Base-by-base conservation (phyloP, 2,888 invertebrate species). In the Muscina levida region DNA sequence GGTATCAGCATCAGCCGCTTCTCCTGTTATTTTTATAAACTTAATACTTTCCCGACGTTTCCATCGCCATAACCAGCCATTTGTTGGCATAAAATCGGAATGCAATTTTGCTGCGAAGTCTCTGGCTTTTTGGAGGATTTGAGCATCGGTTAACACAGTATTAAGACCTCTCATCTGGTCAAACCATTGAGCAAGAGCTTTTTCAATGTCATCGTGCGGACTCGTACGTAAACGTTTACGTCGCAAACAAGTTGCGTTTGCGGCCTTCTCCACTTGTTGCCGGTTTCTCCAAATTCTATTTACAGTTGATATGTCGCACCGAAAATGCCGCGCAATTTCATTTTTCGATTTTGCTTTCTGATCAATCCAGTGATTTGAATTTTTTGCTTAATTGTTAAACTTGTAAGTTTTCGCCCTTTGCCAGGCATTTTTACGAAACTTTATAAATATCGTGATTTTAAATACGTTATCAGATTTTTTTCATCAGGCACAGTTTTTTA, bases 101-200 rank as follows among this genome's bases (percentile, higher is more conserved):
- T 59, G 57, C 37, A 65, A 65, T 44, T 65, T 62, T 53, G 53
- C 53, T 22, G 53, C 19, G 19, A 53, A 70, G 59, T 75, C 51
- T 62, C 65, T 70, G 65, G 75, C 70, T 75, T 75, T 75, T 75
- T 75, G 59, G 75, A 75, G 75, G 68, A 75, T 57, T 68, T 68
- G 75, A 75, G 68, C 68, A 68, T 68, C 59, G 53, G 53, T 53
- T 53, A 53, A 17, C 48, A 48, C 17, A 6, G 19, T 48, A 48
- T 62, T 72, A 39, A 39, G 37, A 51, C 37, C 62, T 62, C 62
- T 72, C 51, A 72, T 62, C 39, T 72, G 72, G 72, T 53, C 72
- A 66, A 66, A 67, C 51, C 51, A 72, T 8, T 46, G 22, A 15
- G 37, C 42, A 11, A 72, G 46, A 19, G 72, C 42, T 10, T 59